Base-by-base conservation (phyloP, 2,113 vertebrate genomes). In the Abramis brama region DNA sequence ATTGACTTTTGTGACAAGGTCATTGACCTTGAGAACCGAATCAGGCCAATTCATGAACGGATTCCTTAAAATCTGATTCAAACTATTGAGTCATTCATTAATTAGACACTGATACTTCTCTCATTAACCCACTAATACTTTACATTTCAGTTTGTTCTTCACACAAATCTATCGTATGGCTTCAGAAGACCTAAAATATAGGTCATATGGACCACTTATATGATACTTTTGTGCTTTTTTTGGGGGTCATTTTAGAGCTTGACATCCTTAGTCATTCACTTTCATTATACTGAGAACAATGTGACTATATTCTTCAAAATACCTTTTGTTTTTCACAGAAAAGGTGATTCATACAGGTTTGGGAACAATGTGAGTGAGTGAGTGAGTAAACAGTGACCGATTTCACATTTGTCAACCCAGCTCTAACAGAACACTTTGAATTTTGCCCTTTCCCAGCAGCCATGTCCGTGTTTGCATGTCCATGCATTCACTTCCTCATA, bases 371-470 rank as follows among this genome's bases (percentile, higher is more conserved):
- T 7, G 39, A 45, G 23, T 19, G 47, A 23, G n/a, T 7, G 39
- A 45, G 23, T 19, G 47, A 23, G 36, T 70, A 21, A 70, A 70
- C 66, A 64, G 60, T 64, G 11, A 64, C n/a, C 25, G 23, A 47
- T 50, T 17, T 75, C 12, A 50, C 43, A 75, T 45, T 27, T 15
- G 43, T 73, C 21, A 73, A 23, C 21, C 21, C 15, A 77, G 25
- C 45, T 81, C 43, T 91, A 90, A 90, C 91, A 82, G 39, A 75
- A 79, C 86, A 80, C 82, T 81, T 80, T 89, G 88, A 85, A 90
- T 92, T 92, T 91, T 90, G 86, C 87, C 89, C 90, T 89, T 75
- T 78, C 27, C 21, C 87, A 74, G 25, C 25, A 27, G 45, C 62
- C 45, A 70, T 55, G 27, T 77, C 25, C 17, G 17, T 55, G 27